phyloP scores from a whole-genome alignment of 1,140 invertebrate genomes.

The Drosophila santomea region DNA sequence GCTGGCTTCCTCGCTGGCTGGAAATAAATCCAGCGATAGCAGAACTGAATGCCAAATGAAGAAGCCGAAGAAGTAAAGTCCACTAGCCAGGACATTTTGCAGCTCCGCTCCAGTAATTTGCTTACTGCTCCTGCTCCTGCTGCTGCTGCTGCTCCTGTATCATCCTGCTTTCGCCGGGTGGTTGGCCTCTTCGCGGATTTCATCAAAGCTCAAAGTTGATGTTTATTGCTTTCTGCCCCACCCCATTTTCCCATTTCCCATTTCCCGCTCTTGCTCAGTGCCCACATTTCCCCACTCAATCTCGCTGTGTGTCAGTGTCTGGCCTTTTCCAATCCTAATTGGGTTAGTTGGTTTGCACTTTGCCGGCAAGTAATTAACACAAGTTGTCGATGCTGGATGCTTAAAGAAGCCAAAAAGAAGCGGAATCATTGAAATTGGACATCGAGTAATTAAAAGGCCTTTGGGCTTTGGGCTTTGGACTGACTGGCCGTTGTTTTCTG shows the following conservation, averaged over 20 bases:
- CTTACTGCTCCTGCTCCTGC: conserved; percentile 9
- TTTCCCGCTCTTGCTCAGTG: not conserved
- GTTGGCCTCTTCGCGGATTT: conserved; percentile 42
- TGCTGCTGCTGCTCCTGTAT: not conserved
- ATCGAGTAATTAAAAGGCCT: conserved; percentile 51
- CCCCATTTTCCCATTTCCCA: conserved; percentile 3
- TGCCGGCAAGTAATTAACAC: conserved; percentile 64
- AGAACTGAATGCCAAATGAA: conserved; percentile 68
- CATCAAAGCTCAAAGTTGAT: conserved; percentile 59
- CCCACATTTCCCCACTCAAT: conserved; percentile 26
- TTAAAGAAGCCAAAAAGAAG: conserved; percentile 49
- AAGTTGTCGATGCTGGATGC: conserved; percentile 67
- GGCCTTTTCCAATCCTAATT: conserved; percentile 65
- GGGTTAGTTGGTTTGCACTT: conserved; percentile 68
- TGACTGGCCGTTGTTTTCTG: conserved; percentile 2
- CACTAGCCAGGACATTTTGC: conserved; percentile 21
- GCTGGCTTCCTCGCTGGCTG: conserved; percentile 1
- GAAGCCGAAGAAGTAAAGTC: conserved; percentile 35
- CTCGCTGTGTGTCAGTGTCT: conserved; percentile 24
- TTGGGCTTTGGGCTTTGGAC: conserved; percentile 1
- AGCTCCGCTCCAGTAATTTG: conserved; percentile 18
- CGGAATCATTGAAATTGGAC: conserved; percentile 51
- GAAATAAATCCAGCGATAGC: conserved; percentile 41
- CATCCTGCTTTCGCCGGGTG: conserved; percentile 4
- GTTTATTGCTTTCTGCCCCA: conserved; percentile 40